These are phyloP conservation scores for Lasioglossum vierecki DNA, from an alignment of 2,888 invertebrate species.

Conservation along the genomic window DNA sequence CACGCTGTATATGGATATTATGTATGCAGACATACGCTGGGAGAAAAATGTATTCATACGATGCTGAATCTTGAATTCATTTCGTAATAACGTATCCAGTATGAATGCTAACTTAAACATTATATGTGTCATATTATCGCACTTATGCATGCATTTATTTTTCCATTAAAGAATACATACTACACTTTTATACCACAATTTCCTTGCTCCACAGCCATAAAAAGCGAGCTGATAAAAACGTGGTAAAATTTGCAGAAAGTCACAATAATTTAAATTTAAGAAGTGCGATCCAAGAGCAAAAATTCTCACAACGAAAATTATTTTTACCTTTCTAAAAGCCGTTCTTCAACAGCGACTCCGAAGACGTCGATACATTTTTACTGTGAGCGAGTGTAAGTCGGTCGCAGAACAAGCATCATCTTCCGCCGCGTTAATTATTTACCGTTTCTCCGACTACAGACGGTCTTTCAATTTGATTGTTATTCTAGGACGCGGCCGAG, in stretches of 20 bases:
- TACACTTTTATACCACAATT: too few relatives aligned
- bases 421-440: slow-evolving; percentile 1
- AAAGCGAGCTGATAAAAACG: not conserved
- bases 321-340: not conserved
- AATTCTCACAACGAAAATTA: not conserved
- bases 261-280: not conserved
- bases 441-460: not conserved
- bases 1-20: not conserved
- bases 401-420: not conserved
- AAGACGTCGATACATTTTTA: not conserved
- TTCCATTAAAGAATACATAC: not conserved
- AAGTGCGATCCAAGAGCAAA: not conserved
- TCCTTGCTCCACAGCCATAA: not conserved
- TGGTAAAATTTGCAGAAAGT: not conserved
- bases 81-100: slow-evolving; percentile 2
- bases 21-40: slow-evolving; percentile 5
- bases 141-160: not conserved
- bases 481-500: slow-evolving; percentile 19
- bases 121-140: not conserved
- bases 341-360: not conserved
- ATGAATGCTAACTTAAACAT: slow-evolving; percentile 2
- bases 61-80: not conserved
- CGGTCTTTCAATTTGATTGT: slow-evolving; percentile 20
- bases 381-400: not conserved
- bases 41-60: slow-evolving; percentile 2